Evolutionary conservation across 1,140 invertebrate species (phyloP).

Genomic region (Lepidurus apus): DNA sequence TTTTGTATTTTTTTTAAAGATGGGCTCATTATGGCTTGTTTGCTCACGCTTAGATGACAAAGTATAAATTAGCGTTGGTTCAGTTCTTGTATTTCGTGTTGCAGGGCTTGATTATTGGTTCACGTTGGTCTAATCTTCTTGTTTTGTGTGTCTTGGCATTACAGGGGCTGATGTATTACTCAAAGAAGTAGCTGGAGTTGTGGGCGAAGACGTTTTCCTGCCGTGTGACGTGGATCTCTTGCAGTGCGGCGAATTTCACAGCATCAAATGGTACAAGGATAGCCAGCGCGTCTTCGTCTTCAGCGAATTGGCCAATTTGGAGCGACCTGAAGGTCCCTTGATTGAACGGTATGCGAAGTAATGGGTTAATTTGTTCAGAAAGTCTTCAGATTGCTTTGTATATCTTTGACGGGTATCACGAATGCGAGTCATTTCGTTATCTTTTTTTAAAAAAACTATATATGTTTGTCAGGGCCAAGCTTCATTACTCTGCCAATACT

Average conservation of each 20-base stretch:
- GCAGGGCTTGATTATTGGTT: not conserved
- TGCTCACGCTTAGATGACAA: no score
- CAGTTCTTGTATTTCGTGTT: not conserved
- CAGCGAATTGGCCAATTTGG: conserved; percentile 65
- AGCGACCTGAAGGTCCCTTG: conserved; percentile 65
- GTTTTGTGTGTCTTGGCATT: conserved; percentile 8
- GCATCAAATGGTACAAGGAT: conserved; percentile 83
- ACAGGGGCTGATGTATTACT: conserved; percentile 29
- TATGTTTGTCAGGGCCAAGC: conserved; percentile 55
- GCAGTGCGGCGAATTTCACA: conserved; percentile 74
- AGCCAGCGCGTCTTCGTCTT: conserved; percentile 75
- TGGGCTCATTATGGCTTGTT: no score
- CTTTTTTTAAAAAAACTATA: not conserved
- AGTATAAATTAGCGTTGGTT: not conserved
- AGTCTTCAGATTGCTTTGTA: not conserved
- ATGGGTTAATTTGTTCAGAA: not conserved
- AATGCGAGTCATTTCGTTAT: not conserved
- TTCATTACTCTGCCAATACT: conserved; percentile 57
- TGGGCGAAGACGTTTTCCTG: conserved; percentile 60
- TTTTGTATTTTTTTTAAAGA: no score
- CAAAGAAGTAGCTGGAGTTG: conserved; percentile 48
- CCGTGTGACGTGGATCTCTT: conserved; percentile 68
- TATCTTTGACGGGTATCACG: no score
- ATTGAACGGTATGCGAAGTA: conserved; percentile 56
- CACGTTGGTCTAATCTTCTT: not conserved